Base-by-base conservation (phyloP, 2,113 vertebrate species). In the Zosterops borbonicus region DNA sequence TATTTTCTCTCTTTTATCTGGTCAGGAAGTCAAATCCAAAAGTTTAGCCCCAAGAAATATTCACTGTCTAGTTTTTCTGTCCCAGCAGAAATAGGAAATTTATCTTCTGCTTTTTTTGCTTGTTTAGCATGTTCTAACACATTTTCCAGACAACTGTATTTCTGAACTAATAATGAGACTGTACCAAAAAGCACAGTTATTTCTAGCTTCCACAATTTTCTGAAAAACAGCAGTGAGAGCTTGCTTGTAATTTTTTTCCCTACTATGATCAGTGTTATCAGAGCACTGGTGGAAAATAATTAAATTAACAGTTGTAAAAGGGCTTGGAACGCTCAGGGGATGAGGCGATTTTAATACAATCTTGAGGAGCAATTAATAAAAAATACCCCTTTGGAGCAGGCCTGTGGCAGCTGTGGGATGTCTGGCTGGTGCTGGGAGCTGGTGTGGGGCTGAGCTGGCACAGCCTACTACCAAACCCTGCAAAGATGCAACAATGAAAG, bases 231-330 rank as follows among this genome's bases (percentile, higher is more conserved):
- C 22, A 39, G 8, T 9, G 20, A 80, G 41, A 65, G 1, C 60
- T 82, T 47, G 8, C 22, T 91, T 83, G 55, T 53, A 46, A 69
- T 80, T 82, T 67, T 89, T 80, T 80, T 92, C 59, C 50, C 24
- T 83, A 3, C 27, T 50, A 52, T 9, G 67, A 47, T 90, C 24
- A 21, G 91, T 75, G 86, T 96, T 96, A 96, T 93, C 94, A 73
- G 83, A 90, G 74, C 60, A 90, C 74, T 85, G 83, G 91, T 93
- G 90, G 82, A 94, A 97, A 91, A 92, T 96, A 97, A 97, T 97
- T 97, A 97, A 97, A 97, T 91, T 58, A 97, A 91, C 93, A 95
- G 92, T 96, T 96, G 93, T 96, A 97, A 96, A 83, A 79, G 83
- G 97, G 96, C 94, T 97, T 20, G 28, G 69, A 96, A 94, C 82